Conservation (phyloP, 2,113 vertebrate species). For the Mohoua ochrocephala region DNA sequence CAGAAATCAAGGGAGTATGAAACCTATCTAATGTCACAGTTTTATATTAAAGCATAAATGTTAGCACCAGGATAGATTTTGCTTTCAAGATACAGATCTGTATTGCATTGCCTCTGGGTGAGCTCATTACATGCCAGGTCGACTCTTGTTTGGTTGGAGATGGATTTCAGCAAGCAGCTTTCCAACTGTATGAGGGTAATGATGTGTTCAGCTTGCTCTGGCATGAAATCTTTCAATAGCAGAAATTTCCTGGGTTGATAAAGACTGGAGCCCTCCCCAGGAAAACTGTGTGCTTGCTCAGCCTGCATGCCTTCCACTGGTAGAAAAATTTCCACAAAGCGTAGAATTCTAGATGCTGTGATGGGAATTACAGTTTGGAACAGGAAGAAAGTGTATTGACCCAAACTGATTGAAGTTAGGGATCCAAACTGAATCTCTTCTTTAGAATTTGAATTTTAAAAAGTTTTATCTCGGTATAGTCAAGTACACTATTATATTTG, state of each 20-base stretch:
- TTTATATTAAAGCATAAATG: conserved; percentile 44
- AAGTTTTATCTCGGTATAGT: not conserved
- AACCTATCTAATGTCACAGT: not conserved
- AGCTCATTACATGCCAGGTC: conserved; percentile 7
- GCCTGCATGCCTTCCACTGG: not conserved
- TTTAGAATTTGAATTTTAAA: not conserved
- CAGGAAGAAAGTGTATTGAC: not conserved
- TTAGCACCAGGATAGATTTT: conserved; percentile 4
- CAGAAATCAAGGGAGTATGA: conserved; percentile 21
- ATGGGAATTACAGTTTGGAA: not conserved
- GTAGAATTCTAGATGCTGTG: not conserved
- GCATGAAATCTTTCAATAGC: not conserved
- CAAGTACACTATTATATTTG: not conserved
- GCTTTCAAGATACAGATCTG: not conserved
- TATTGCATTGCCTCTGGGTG: conserved; percentile 17
- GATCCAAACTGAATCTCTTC: not conserved
- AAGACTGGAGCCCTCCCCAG: not conserved
- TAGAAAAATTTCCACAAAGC: not conserved
- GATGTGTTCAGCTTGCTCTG: not conserved
- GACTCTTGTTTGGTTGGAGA: not conserved
- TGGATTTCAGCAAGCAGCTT: conserved; percentile 7
- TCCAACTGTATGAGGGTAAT: not conserved
- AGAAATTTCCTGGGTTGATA: not conserved
- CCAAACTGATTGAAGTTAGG: not conserved
- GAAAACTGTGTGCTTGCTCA: not conserved